Base-by-base conservation (phyloP, 1,140 invertebrate genomes). In the Zeugodacus cucurbitae region DNA sequence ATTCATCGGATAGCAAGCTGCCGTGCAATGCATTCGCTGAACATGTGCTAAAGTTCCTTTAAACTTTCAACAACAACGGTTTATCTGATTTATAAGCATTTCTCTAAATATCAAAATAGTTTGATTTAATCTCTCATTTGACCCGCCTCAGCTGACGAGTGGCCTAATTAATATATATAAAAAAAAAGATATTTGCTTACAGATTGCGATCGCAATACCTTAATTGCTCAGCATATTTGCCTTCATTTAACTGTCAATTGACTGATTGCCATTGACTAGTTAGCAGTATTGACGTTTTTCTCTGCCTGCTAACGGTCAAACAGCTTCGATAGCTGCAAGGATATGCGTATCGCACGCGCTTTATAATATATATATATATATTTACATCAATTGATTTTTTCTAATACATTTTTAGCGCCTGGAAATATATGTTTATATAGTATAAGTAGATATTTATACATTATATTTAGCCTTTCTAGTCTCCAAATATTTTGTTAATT, bases 321-420 rank as follows among this genome's bases (percentile, higher is more conserved):
- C 74, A 54, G 74, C 41, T 82, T 34, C 74, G 26, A 8, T 29
- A 29, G 44, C n/a, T 48, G 74, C 41, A 82, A 26, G 41, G n/a
- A 44, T 48, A 82, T 82, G 74, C 44, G 74, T 82, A 41, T 7
- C 41, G n/a, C 37, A 48, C 41, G 74, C 74, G 74, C 37, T 82
- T 48, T 7, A 54, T 26, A 17, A 82, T 54, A 54, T 48, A 48
- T 48, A 2, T 14, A 54, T 20, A 17, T 20, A 54, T 54, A 20
- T 54, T 4, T 54, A n/a, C n/a, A n/a, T 70, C 26, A 82, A 82
- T 82, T 54, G 74, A 82, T 82, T 82, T 82, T 64, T 82, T 29
- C 74, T 54, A 48, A 14, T 7, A 10, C 74, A 44, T 2, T 82
- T 44, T 26, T 26, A 41, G 48, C 17, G 41, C 10, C 41, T 54